phyloP scores from a whole-genome alignment of 2,888 invertebrate genomes.

The Drosophila ustulata region DNA sequence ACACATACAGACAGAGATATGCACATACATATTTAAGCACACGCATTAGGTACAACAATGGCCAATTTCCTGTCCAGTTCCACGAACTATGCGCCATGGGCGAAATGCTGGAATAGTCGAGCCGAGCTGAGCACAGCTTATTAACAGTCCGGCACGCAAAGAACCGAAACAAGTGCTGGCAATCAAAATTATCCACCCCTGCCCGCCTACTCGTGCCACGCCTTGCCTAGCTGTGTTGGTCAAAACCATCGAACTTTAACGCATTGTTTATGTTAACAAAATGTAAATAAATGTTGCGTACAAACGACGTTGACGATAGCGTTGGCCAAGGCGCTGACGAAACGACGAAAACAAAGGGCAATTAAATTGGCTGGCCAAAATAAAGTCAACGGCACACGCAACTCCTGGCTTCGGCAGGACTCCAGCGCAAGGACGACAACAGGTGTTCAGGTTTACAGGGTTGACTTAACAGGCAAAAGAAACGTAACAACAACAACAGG shows the following conservation, averaged over 20 bases:
- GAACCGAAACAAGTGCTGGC: constrained; percentile 52
- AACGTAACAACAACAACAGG: constrained; percentile 15
- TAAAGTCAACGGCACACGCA: constrained; percentile 69
- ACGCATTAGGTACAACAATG: constrained; percentile 75
- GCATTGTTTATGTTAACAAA: constrained; percentile 82
- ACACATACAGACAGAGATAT: background rate
- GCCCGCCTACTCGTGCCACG: background rate
- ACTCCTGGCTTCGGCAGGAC: constrained; percentile 32
- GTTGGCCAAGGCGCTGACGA: constrained; percentile 36
- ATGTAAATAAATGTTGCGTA: constrained; percentile 80
- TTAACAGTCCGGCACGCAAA: constrained; percentile 70
- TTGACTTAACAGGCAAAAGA: constrained; percentile 52
- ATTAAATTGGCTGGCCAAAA: constrained; percentile 69
- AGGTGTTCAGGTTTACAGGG: constrained; percentile 75
- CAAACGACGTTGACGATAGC: constrained; percentile 68
- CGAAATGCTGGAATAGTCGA: constrained; percentile 45
- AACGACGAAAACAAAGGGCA: constrained; percentile 78
- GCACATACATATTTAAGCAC: constrained; percentile 54
- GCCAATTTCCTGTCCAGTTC: constrained; percentile 73
- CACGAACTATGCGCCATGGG: constrained; percentile 35
- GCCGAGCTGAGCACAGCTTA: constrained; percentile 66
- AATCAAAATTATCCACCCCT: constrained; percentile 65
- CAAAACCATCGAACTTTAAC: constrained; percentile 79
- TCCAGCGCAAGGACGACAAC: constrained; percentile 52
- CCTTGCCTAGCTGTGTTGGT: constrained; percentile 6